Evolutionary conservation across 2,888 invertebrate genomes (phyloP), one percentile per base, ranked within the genome.

Genomic region (Temnothorax ravouxi): DNA sequence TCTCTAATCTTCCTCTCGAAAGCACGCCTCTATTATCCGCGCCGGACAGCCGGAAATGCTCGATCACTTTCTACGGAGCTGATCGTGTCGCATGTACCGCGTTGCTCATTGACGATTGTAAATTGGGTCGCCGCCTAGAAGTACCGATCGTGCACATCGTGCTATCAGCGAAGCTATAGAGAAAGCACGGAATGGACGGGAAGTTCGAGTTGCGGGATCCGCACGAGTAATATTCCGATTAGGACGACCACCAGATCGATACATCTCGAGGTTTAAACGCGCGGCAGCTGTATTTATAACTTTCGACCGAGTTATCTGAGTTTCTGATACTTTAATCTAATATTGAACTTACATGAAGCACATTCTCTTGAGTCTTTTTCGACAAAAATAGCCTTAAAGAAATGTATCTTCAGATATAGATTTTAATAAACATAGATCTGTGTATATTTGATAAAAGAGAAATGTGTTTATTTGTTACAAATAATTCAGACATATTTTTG

Each of bases 11-110:
- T 66, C 38, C 18, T 44, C 59, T 41, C 56, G 41, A 56, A 18
- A 56, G 11, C 18, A 47, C 66, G 47, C 6, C 18, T 18, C 21
- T 44, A 34, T 50, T 62, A 47, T 47, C 56, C 54, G 29, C 13
- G 44, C 9, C 25, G 38, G 44, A 47, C 64, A 64, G 18, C 64
- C 82, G 71, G 75, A 71, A 71, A 50, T 34, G 29, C 71, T 67
- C 84, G 79, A 83, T 89, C 89, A 85, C 91, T 89, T 89, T 91
- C 91, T 89, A 89, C 86, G 81, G 11, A 56, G 50, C 80, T 76
- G 64, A 80, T 84, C 88, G 81, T 85, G 86, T 80, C 72, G 54
- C 84, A 34, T 77, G 89, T 87, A 89, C 44, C 56, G 61, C 62
- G 76, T 54, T 77, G 84, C 82, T 88, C 88, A 82, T 67, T 72